Percentiles rank a stretch among this genome's conserved stretches.
Evolutionary conservation across 2,888 invertebrate genomes (phyloP).

Genomic region (Syrphus vitripennis): DNA sequence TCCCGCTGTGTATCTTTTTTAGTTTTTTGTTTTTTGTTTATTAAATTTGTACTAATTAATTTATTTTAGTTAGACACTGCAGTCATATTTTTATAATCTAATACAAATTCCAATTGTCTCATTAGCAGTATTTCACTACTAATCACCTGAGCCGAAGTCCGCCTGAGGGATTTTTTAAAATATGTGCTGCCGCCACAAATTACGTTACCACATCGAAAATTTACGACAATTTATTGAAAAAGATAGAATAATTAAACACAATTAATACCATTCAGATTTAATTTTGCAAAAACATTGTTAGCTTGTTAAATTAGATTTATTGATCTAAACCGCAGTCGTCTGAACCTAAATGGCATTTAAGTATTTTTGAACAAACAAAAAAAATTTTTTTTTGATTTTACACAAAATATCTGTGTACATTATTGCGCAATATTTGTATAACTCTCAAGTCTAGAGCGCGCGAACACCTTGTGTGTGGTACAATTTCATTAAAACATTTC

Average conservation of each 20-base stretch:
- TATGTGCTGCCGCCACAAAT: background rate
- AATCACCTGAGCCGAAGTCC: background rate
- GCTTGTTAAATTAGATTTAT: slow-evolving; percentile 19
- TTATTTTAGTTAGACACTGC: background rate
- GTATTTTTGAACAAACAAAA: background rate
- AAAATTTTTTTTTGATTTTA: too few relatives aligned
- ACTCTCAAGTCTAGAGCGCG: background rate
- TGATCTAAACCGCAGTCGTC: slow-evolving; percentile 10
- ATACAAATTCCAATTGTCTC: background rate
- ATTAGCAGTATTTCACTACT: background rate
- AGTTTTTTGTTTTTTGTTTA: background rate
- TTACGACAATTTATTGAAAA: background rate
- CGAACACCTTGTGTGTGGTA: slow-evolving; percentile 39
- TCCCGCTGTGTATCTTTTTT: background rate
- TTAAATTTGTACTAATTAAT: background rate
- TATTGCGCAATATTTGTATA: slow-evolving; percentile 28
- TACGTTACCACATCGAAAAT: background rate
- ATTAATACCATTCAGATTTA: slow-evolving; percentile 29
- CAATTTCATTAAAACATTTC: slow-evolving; percentile 38
- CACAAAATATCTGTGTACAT: slow-evolving; percentile 27
- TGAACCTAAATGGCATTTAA: background rate
- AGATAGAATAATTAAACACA: slow-evolving; percentile 30
- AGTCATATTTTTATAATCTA: background rate
- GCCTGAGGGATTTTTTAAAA: background rate
- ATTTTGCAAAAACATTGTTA: slow-evolving; percentile 8